Percentiles rank a stretch among this genome's conserved stretches.
Conservation (phyloP, 2,888 invertebrate species). For the Stenchaetothrips biformis region DNA sequence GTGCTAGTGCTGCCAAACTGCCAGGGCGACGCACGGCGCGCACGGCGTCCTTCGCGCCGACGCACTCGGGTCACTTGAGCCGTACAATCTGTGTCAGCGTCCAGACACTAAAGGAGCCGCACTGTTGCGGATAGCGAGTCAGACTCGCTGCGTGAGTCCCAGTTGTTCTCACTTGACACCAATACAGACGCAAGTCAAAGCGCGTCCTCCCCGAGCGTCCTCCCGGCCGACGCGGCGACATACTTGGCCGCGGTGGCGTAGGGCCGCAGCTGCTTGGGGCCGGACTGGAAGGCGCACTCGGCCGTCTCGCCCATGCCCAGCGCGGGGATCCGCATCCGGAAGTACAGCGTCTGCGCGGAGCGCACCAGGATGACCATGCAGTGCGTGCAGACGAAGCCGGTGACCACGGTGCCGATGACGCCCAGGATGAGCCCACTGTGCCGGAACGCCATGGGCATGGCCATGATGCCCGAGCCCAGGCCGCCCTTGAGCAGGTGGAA, state of each 20-base stretch:
- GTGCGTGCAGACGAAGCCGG: conserved; percentile 84
- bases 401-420: conserved; percentile 69
- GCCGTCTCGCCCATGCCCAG: conserved; percentile 80
- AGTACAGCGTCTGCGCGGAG: conserved; percentile 69
- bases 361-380: conserved; percentile 82
- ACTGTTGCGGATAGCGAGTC: too few relatives aligned
- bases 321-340: conserved; percentile 60
- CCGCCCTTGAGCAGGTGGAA: conserved; percentile 89
- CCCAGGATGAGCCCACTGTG: conserved; percentile 42
- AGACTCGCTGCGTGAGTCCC: too few relatives aligned
- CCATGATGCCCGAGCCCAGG: conserved; percentile 62
- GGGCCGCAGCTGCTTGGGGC: conserved; percentile 58
- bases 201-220: too few relatives aligned
- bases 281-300: conserved; percentile 69
- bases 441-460: conserved; percentile 11
- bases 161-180: too few relatives aligned
- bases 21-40: not conserved
- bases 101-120: too few relatives aligned
- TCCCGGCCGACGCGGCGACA: conserved; percentile 43
- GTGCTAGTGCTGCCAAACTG: not conserved
- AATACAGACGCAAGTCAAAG: too few relatives aligned
- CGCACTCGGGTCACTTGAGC: too few relatives aligned
- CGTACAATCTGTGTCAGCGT: too few relatives aligned
- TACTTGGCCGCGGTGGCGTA: conserved; percentile 64
- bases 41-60: too few relatives aligned